phyloP scores from a whole-genome alignment of 2,888 invertebrate species.

The Isoperla grammatica region DNA sequence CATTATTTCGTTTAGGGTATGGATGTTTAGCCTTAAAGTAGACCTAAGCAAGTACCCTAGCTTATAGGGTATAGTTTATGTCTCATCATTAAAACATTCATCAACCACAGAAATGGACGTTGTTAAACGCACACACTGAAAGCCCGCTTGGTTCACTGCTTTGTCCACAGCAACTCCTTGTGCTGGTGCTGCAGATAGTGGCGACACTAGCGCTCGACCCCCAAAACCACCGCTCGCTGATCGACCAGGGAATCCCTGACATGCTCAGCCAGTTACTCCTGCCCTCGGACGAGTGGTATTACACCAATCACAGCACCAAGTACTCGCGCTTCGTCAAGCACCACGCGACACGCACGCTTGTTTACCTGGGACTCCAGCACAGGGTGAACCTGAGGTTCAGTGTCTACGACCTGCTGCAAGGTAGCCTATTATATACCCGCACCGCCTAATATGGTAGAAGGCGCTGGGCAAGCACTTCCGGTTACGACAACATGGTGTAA shows the following conservation, averaged over 20 bases:
- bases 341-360: constrained; percentile 56
- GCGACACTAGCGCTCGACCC: constrained; percentile 55
- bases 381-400: constrained; percentile 54
- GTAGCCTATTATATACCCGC: too few species aligned
- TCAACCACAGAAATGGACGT: too few species aligned
- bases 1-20: too few species aligned
- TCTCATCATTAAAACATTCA: too few species aligned
- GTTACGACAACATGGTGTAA: too few species aligned
- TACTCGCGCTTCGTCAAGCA: constrained; percentile 59
- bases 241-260: constrained; percentile 55
- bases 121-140: too few species aligned
- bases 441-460: too few species aligned
- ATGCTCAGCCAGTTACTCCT: constrained; percentile 55
- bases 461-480: too few species aligned
- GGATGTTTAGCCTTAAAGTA: too few species aligned
- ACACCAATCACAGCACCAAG: constrained; percentile 59
- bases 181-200: constrained; percentile 55
- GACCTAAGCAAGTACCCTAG: too few species aligned
- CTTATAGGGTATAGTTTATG: too few species aligned
- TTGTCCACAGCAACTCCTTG: constrained; percentile 53
- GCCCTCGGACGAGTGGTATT: constrained; percentile 62
- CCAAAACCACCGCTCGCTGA: constrained; percentile 48
- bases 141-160: too few species aligned
- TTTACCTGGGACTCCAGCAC: constrained; percentile 58
- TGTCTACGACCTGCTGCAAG: constrained; percentile 51